A percentile compares a stretch with the other conserved stretches of the same genome.
Evolutionary conservation across 1,140 invertebrate genomes (phyloP).

Genomic region (Penaeus vannamei): DNA sequence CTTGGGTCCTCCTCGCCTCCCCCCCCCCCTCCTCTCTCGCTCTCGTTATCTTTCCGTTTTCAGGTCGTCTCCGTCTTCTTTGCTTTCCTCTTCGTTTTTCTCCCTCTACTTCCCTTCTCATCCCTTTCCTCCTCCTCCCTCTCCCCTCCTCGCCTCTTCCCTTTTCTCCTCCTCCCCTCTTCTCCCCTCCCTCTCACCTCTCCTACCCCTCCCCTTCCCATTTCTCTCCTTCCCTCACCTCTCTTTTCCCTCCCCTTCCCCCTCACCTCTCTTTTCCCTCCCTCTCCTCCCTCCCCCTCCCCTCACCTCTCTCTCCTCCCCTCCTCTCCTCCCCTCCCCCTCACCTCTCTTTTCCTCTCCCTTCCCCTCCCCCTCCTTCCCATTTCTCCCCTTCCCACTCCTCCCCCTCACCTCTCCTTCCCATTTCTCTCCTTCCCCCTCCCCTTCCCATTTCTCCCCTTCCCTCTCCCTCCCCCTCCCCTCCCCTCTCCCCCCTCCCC

Average conservation of each 20-base stretch:
- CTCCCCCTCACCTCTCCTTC: neutral
- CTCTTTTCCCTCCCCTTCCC: neutral
- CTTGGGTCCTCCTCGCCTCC: neutral
- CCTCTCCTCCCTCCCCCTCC: neutral
- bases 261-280: neutral
- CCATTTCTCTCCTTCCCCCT: neutral
- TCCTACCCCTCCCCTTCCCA: neutral
- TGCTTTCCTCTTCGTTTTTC: neutral
- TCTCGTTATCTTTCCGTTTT: neutral
- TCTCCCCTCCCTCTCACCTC: neutral
- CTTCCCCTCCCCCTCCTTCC: neutral
- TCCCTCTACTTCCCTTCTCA: slow-evolving; percentile 26
- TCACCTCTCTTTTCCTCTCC: neutral
- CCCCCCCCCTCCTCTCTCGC: neutral
- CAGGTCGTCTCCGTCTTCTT: neutral
- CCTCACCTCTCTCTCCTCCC: neutral
- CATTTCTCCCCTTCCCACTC: neutral
- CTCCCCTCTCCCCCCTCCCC: neutral
- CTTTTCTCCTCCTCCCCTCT: no score
- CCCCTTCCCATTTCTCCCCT: neutral
- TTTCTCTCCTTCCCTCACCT: neutral
- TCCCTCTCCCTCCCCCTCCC: neutral
- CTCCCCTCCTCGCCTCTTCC: no score
- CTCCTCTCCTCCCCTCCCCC: no score
- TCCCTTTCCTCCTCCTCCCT: slow-evolving; percentile 26